Evolutionary conservation across 2,113 vertebrate genomes (phyloP).

Genomic region (Urocitellus parryii): DNA sequence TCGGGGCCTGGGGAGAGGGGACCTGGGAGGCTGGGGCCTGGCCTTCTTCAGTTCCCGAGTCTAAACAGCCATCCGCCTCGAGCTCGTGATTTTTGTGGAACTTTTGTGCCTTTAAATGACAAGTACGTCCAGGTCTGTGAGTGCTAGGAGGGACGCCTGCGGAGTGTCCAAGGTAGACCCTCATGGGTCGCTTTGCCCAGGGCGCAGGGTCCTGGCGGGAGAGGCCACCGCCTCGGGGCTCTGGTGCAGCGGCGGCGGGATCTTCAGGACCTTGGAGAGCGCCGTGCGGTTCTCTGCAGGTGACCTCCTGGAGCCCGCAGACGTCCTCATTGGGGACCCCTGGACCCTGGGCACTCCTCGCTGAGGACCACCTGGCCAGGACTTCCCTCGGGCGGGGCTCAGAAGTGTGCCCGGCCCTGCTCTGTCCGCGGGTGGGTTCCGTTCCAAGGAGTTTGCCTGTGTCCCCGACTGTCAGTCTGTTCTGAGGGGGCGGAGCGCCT

Average conservation of each 20-base stretch:
- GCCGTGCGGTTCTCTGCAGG: no score
- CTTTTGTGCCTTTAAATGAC: background rate
- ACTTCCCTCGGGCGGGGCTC: background rate
- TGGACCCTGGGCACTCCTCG: background rate
- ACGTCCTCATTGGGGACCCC: background rate
- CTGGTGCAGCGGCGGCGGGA: no score
- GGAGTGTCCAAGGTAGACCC: background rate
- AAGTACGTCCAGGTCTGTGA: background rate
- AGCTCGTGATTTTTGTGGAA: background rate
- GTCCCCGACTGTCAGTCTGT: background rate
- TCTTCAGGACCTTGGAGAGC: constrained; percentile 83
- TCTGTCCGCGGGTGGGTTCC: background rate
- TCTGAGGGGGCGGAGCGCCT: background rate
- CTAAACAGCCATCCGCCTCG: background rate
- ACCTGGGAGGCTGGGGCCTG: fast-evolving
- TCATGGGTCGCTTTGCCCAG: no score
- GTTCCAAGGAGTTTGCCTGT: background rate
- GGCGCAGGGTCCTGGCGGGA: no score
- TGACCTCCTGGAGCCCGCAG: background rate
- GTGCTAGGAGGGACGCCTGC: background rate
- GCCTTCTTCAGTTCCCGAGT: background rate
- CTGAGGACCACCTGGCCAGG: background rate
- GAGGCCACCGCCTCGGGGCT: no score
- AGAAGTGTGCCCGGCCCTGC: background rate
- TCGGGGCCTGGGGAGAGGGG: background rate